Evolutionary conservation across 2,888 invertebrate genomes (phyloP).

Genomic region (Scotopteryx bipunctaria): DNA sequence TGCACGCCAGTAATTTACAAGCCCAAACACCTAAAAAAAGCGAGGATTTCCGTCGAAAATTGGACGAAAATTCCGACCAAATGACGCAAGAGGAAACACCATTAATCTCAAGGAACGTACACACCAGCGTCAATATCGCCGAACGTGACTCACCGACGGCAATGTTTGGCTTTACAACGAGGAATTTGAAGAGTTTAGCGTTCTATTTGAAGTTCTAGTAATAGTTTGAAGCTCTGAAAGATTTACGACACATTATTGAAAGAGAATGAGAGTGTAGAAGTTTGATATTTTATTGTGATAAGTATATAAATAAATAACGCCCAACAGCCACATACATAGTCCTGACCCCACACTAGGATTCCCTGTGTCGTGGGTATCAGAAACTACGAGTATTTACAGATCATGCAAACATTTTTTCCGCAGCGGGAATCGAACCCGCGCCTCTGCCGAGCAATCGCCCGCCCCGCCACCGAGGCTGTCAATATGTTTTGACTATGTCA

Average conservation of each 20-base stretch:
- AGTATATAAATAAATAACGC: too few relatives aligned
- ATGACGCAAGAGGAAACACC: slow-evolving; percentile 39
- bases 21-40: slow-evolving; percentile 28
- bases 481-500: too few relatives aligned
- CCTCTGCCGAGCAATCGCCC: too few relatives aligned
- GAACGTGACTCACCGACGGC: slow-evolving; percentile 34
- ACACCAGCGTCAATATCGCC: slow-evolving; percentile 35
- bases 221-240: neutral
- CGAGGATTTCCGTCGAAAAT: slow-evolving; percentile 27
- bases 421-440: too few relatives aligned
- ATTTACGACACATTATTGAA: slow-evolving; percentile 9
- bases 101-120: slow-evolving; percentile 42
- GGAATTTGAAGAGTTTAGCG: slow-evolving; percentile 22
- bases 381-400: too few relatives aligned
- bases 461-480: too few relatives aligned
- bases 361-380: too few relatives aligned
- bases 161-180: slow-evolving; percentile 27
- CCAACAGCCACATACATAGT: too few relatives aligned
- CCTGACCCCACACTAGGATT: too few relatives aligned
- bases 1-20: slow-evolving; percentile 23
- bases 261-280: neutral
- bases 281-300: slow-evolving; percentile 9
- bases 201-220: slow-evolving; percentile 10
- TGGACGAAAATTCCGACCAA: slow-evolving; percentile 37
- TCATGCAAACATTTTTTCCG: too few relatives aligned